phyloP scores from a whole-genome alignment of 2,888 invertebrate species.

The Heteromurus nitidus region DNA sequence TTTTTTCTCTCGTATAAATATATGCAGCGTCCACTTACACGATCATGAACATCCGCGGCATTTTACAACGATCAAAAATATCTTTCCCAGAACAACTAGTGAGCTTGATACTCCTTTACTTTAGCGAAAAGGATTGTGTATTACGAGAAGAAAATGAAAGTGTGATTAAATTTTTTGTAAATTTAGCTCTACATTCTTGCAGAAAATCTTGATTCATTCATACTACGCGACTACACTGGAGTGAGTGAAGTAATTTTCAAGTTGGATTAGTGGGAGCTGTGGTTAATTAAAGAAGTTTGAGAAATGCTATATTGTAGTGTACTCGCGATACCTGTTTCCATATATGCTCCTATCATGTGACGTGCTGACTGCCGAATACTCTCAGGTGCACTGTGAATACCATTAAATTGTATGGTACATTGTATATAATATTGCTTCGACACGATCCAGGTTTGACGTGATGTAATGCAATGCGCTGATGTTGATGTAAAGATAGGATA shows the following conservation, averaged over 20 bases:
- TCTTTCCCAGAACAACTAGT: no score
- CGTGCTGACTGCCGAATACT: not conserved
- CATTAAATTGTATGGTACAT: constrained; percentile 2
- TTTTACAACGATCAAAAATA: no score
- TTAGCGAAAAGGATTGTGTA: no score
- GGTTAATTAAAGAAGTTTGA: constrained; percentile 39
- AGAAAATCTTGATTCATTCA: not conserved
- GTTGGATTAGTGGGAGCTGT: not conserved
- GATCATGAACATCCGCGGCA: no score
- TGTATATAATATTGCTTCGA: constrained; percentile 15
- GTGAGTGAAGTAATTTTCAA: not conserved
- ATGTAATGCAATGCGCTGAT: constrained; percentile 38
- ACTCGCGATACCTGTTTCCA: not conserved
- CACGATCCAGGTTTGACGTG: constrained; percentile 21
- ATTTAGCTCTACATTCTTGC: no score
- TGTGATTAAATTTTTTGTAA: no score
- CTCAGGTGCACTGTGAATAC: not conserved
- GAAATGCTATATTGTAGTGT: not conserved
- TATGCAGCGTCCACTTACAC: no score
- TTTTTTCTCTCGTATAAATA: no score
- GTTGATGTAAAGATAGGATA: constrained; percentile 23
- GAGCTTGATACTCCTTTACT: no score
- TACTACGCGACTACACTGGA: not conserved
- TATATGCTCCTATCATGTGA: not conserved
- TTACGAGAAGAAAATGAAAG: no score